These are phyloP conservation scores for Piscicola geometra DNA, from an alignment of 2,888 invertebrate genomes.

Conservation along the genomic window DNA sequence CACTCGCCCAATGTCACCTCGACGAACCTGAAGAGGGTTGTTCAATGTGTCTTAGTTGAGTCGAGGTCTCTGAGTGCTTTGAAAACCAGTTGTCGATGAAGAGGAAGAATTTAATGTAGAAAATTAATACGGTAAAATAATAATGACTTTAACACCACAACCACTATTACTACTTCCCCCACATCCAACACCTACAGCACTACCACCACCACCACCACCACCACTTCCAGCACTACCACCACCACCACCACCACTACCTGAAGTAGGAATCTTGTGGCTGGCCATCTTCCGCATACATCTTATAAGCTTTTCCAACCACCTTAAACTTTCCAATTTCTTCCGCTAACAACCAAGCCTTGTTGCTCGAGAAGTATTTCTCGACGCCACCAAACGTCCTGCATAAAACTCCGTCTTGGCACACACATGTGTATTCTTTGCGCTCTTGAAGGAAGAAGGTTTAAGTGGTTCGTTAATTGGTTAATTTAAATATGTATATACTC, in stretches of 20 bases:
- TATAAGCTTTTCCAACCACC: not conserved
- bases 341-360: conserved; percentile 2
- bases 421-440: conserved; percentile 13
- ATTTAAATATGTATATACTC: too few relatives aligned
- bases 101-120: too few relatives aligned
- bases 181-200: not conserved
- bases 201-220: not conserved
- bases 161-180: too few relatives aligned
- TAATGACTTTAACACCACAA: too few relatives aligned
- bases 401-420: conserved; percentile 10
- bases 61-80: too few relatives aligned
- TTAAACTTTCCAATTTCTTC: not conserved
- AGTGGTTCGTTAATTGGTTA: too few relatives aligned
- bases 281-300: not conserved
- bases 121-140: too few relatives aligned
- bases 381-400: conserved; percentile 10
- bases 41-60: too few relatives aligned
- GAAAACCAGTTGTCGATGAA: too few relatives aligned
- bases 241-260: not conserved
- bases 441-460: too few relatives aligned
- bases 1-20: not conserved
- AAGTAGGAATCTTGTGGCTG: conserved; percentile 6
- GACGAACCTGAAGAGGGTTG: too few relatives aligned
- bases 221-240: not conserved
- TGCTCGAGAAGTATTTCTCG: not conserved